These are phyloP conservation scores for Seriola rivoliana DNA, from an alignment of 2,113 vertebrate genomes.

Conservation along the genomic window DNA sequence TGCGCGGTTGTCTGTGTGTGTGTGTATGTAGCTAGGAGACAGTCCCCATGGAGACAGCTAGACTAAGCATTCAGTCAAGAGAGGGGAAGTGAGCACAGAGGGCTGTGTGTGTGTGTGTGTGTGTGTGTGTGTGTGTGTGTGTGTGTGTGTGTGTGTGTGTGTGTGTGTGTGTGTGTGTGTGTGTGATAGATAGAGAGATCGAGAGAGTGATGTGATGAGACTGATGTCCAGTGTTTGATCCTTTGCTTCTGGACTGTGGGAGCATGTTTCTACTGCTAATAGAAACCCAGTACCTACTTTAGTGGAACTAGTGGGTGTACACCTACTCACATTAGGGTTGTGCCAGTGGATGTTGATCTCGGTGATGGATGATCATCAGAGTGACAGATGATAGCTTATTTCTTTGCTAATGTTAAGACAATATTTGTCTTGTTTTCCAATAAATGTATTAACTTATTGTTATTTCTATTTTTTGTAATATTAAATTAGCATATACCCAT, in stretches of 20 bases:
- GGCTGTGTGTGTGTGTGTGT: constrained; percentile 32
- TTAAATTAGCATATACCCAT: too few species aligned
- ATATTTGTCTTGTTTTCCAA: too few species aligned
- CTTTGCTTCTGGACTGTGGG: constrained; percentile 28
- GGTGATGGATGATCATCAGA: too few species aligned
- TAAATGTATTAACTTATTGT: too few species aligned
- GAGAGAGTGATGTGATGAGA: constrained; percentile 56
- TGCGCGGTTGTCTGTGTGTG: constrained; percentile 24
- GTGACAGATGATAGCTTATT: too few species aligned
- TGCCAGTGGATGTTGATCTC: too few species aligned
- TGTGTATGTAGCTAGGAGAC: constrained; percentile 70
- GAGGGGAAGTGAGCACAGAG: constrained; percentile 48
- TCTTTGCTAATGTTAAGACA: too few species aligned
- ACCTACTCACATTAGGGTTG: neutral
- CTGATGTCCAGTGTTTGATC: constrained; percentile 63
- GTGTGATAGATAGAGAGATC: neutral
- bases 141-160: constrained; percentile 20
- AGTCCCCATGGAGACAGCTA: constrained; percentile 76
- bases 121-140: constrained; percentile 33
- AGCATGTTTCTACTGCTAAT: constrained; percentile 42
- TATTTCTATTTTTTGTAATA: too few species aligned
- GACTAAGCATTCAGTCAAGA: constrained; percentile 66
- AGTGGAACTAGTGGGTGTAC: neutral
- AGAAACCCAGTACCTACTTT: constrained; percentile 5
- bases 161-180: constrained; percentile 41